Conservation (phyloP, 2,888 invertebrate species). For the Watsonalla binaria region DNA sequence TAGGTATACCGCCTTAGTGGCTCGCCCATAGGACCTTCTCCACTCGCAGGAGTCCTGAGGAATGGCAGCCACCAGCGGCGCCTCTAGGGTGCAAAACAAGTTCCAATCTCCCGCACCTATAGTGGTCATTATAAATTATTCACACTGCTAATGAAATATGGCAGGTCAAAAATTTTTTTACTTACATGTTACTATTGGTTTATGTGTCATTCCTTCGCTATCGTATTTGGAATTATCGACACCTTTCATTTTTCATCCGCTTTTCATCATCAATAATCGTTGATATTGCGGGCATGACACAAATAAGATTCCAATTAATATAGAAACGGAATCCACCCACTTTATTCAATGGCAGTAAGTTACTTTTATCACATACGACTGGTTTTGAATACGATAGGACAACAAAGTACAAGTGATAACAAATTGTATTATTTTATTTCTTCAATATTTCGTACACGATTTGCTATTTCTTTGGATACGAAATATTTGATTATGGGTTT, state of each 20-base stretch:
- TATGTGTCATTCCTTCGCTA: slow-evolving; percentile 81
- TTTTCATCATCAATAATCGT: slow-evolving; percentile 58
- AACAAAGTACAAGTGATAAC: neutral
- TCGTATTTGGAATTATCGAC: slow-evolving; percentile 68
- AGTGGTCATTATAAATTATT: slow-evolving; percentile 2
- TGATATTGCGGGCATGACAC: slow-evolving; percentile 65
- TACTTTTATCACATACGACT: slow-evolving; percentile 11
- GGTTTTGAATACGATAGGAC: slow-evolving; percentile 1
- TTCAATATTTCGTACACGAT: slow-evolving; percentile 27
- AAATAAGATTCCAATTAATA: slow-evolving; percentile 47
- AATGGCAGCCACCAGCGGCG: slow-evolving; percentile 86
- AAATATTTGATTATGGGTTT: slow-evolving; percentile 44
- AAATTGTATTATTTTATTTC: neutral
- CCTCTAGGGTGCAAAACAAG: slow-evolving; percentile 89
- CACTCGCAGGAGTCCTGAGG: slow-evolving; percentile 95
- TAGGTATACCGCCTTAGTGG: slow-evolving; percentile 89
- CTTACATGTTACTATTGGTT: slow-evolving; percentile 87
- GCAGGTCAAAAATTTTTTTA: slow-evolving; percentile 15
- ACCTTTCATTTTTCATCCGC: slow-evolving; percentile 78
- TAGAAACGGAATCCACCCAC: slow-evolving; percentile 62
- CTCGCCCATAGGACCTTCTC: slow-evolving; percentile 93
- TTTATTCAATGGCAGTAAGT: slow-evolving; percentile 28
- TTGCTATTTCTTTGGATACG: slow-evolving; percentile 25
- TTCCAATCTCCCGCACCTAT: slow-evolving; percentile 92
- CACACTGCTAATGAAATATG: neutral